Percentiles rank a stretch among this genome's conserved stretches.
These are phyloP conservation scores for Drosophila sechellia DNA, from an alignment of 1,140 invertebrate species.

Conservation along the genomic window DNA sequence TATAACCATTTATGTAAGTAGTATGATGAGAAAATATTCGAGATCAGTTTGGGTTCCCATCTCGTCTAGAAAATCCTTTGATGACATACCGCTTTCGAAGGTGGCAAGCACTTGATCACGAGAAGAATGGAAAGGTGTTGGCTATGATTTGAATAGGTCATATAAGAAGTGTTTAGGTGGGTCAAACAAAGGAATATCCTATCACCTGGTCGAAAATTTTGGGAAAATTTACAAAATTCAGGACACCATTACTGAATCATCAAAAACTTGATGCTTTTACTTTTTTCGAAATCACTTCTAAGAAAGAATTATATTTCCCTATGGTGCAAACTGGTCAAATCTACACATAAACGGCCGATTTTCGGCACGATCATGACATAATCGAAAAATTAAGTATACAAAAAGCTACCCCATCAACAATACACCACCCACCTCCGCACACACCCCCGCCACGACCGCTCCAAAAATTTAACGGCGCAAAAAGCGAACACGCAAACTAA, in stretches of 20 bases:
- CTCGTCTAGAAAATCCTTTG: constrained; percentile 27
- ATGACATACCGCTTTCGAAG: constrained; percentile 27
- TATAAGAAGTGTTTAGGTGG: constrained; percentile 5
- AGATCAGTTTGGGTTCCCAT: constrained; percentile 44
- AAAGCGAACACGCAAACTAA: constrained; percentile 53
- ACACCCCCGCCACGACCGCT: constrained; percentile 7
- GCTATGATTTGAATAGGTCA: constrained; percentile 23
- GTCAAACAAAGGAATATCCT: neutral
- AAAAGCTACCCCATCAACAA: constrained; percentile 49
- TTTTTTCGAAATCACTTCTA: too few relatives aligned
- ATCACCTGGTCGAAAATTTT: too few relatives aligned
- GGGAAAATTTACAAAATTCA: too few relatives aligned
- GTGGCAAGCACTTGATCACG: constrained; percentile 27
- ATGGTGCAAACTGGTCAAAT: too few relatives aligned
- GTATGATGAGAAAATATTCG: constrained; percentile 49
- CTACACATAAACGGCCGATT: neutral
- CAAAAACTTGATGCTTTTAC: too few relatives aligned
- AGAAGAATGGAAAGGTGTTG: constrained; percentile 14
- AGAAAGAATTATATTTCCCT: too few relatives aligned
- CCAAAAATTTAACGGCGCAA: constrained; percentile 62
- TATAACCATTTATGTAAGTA: constrained; percentile 3
- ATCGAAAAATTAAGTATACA: constrained; percentile 44
- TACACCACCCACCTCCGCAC: constrained; percentile 2
- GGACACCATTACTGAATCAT: too few relatives aligned
- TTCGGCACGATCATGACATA: constrained; percentile 36